Base-by-base conservation (phyloP, 2,113 vertebrate species). In the Perca fluviatilis region DNA sequence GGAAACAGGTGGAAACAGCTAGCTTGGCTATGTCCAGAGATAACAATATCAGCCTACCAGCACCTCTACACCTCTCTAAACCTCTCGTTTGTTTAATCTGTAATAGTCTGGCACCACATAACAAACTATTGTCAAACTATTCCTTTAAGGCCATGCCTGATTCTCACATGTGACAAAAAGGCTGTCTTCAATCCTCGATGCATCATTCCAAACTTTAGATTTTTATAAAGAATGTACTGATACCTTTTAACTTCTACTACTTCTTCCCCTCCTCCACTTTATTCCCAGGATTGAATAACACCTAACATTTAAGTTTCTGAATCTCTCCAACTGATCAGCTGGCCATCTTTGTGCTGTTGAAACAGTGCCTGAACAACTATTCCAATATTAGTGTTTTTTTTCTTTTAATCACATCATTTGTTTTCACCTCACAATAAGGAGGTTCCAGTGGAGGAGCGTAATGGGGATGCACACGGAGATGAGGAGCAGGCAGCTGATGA, bases 361-460 rank as follows among this genome's bases (percentile, higher is more conserved):
- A 50, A 56, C 56, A 30, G 33, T 53, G 49, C 21, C 62, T 64
- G 46, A 75, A 58, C 36, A 63, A 54, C 51, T 33, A 16, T 61
- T 3, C 43, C 43, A 27, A 43, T 49, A n/a, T 50, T 51, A 33
- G 33, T 33, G 0, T 33, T 33, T n/a, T 51, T 61, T 62, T 21
- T 19, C 27, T 50, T 27, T 27, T 27, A 27, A 11, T 58, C 14
- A 7, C 14, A 14, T 65, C 14, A 9, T 60, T 79, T 54, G 25
- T 53, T 91, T 73, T 88, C 71, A 77, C 87, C 63, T 87, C 60
- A 83, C 76, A 86, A 89, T 58, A 91, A 93, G 85, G 88, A 89
- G 83, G 86, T 92, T 53, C 89, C 91, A 23, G 77, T 85, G 56
- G 89, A 88, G 81, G 90, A 91, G 72, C 85, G 86, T 4, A 95